phyloP scores from a whole-genome alignment of 2,888 invertebrate species.

The Prosapia bicincta region DNA sequence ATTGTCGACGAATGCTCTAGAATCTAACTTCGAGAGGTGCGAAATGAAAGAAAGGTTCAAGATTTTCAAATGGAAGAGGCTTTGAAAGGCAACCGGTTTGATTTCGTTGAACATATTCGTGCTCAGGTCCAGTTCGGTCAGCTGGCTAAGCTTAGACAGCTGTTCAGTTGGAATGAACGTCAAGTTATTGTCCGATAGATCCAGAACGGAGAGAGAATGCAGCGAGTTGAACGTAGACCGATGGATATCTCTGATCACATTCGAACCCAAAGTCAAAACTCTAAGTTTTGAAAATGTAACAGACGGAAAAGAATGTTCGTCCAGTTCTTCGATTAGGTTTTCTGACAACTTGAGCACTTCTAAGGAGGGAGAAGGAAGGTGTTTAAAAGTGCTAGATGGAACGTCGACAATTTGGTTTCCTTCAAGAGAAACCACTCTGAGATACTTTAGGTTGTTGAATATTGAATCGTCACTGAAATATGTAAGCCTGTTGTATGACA shows the following conservation, averaged over 20 bases:
- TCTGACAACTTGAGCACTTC: slow-evolving; percentile 71
- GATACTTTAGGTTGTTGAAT: slow-evolving; percentile 64
- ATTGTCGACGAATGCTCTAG: slow-evolving; percentile 79
- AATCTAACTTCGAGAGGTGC: slow-evolving; percentile 62
- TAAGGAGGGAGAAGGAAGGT: slow-evolving; percentile 63
- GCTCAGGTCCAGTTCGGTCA: slow-evolving; percentile 72
- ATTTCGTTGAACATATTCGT: slow-evolving; percentile 72
- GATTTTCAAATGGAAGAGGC: slow-evolving; percentile 74
- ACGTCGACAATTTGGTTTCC: slow-evolving; percentile 77
- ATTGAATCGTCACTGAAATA: slow-evolving; percentile 68
- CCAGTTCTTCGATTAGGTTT: slow-evolving; percentile 72
- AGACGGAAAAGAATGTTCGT: slow-evolving; percentile 67
- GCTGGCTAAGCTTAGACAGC: slow-evolving; percentile 70
- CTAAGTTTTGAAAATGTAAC: slow-evolving; percentile 67
- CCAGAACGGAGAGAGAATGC: slow-evolving; percentile 65
- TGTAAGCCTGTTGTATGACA: slow-evolving; percentile 71
- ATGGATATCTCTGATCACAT: slow-evolving; percentile 70
- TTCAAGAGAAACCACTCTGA: slow-evolving; percentile 69
- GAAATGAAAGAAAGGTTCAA: slow-evolving; percentile 54
- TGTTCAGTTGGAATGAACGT: slow-evolving; percentile 72
- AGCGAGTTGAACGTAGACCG: slow-evolving; percentile 71
- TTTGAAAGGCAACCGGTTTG: slow-evolving; percentile 63
- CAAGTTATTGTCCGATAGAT: slow-evolving; percentile 79
- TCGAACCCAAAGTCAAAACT: slow-evolving; percentile 57
- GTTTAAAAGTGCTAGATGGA: slow-evolving; percentile 55